Base-by-base conservation (phyloP, 1,140 invertebrate species). In the Berghia stephanieae region DNA sequence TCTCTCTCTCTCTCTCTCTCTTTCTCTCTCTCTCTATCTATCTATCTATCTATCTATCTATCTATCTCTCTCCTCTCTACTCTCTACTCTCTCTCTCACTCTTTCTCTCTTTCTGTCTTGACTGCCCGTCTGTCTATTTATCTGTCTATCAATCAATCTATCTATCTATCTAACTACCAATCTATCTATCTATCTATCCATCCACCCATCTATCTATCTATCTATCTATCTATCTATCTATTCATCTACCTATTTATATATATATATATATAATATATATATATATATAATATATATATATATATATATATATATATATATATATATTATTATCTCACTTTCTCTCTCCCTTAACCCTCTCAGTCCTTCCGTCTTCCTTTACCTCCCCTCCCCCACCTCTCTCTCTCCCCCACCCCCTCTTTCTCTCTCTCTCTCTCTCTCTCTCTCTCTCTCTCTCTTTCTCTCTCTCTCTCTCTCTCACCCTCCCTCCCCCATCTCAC, bases 271-370 rank as follows among this genome's bases (percentile, higher is more conserved):
- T 63, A 34, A 69, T 46, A 67, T 43, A 79, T 27, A 75, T 75
- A 80, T 52, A 73, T 79, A 57, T n/a, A 16, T 40, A 10, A 18
- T 13, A 18, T 49, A n/a, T 27, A 73, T 44, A 8, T 27, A 1
- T 24, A 43, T 21, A 31, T 18, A 18, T 44, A 13, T 5, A 0
- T 49, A 49, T 44, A 10, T 18, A n/a, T 72, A 16, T 49, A 24
- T 72, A 6, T 31, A 27, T 55, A 13, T 77, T 46, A 31, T 43
- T 52, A 24, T 75, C 40, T 66, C 75, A 21, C 44, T 79, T 57
- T 79, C 43, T 69, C 74, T 77, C 10, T 78, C 34, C 67, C 18
- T 79, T 38, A 60, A 10, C 63, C 42, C 36, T 70, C 18, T 63
- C 43, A 34, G 24, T 69, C 63, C 66, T 49, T 55, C 79, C 49